phyloP scores from a whole-genome alignment of 2,113 vertebrate genomes.

The Brienomyrus longianalis region DNA sequence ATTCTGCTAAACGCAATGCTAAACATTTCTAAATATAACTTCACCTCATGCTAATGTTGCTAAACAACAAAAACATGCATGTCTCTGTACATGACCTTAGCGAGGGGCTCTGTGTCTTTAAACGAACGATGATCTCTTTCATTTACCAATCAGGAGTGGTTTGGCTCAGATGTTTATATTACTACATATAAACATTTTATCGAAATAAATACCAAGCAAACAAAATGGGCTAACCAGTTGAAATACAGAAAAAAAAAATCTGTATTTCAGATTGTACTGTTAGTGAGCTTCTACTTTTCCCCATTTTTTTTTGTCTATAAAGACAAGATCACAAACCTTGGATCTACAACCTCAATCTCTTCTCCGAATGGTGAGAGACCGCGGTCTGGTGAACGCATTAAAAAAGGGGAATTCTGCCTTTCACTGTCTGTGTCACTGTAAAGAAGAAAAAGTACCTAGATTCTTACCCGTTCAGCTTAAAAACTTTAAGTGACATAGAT shows the following conservation, averaged over 20 bases:
- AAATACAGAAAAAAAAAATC: background rate
- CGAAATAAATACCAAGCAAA: background rate
- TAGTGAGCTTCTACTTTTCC: background rate
- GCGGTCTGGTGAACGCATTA: background rate
- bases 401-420: background rate
- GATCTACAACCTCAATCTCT: background rate
- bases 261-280: background rate
- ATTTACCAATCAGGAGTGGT: slow-evolving; percentile 1
- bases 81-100: background rate
- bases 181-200: background rate
- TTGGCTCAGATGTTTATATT: background rate
- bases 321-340: background rate
- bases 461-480: background rate
- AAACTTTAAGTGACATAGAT: background rate
- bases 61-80: background rate
- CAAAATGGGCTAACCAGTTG: background rate
- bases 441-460: background rate
- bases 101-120: background rate
- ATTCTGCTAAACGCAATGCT: no score
- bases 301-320: background rate
- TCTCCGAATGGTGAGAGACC: background rate
- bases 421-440: background rate
- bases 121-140: background rate
- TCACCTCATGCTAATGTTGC: background rate
- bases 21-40: no score